Evolutionary conservation across 2,797 vertebrate genomes (phyloP).

Genomic region (Ispidina picta): DNA sequence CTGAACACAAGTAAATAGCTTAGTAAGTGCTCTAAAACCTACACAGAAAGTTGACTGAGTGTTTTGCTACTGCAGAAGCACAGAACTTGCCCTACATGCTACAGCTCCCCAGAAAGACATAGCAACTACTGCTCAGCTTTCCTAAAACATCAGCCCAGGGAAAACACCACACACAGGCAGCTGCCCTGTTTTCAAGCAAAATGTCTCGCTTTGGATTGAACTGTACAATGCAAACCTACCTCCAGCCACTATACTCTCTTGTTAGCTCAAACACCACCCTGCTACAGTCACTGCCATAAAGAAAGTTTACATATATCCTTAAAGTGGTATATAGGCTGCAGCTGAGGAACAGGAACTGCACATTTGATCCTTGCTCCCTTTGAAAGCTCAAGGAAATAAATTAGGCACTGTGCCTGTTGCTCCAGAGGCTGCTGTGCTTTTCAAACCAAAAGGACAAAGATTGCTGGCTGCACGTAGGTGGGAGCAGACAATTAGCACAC

Average conservation of each 20-base stretch:
- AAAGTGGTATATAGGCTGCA: not conserved
- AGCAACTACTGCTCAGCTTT: not conserved
- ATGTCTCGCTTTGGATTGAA: accelerated
- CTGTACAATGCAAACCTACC: not conserved
- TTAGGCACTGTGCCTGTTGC: not conserved
- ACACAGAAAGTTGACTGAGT: not conserved
- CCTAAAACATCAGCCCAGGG: not conserved
- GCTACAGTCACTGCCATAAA: not conserved
- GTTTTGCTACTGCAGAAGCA: not conserved
- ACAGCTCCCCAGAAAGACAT: not conserved
- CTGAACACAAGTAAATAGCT: not conserved
- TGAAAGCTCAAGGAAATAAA: not conserved
- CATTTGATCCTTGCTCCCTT: not conserved
- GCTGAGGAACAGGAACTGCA: not conserved
- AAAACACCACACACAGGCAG: not conserved
- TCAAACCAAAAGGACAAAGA: not conserved
- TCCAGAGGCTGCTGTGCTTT: not conserved
- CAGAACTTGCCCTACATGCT: not conserved
- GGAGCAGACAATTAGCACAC: not conserved
- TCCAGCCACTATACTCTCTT: not conserved
- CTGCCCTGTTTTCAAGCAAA: not conserved
- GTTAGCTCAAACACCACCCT: not conserved
- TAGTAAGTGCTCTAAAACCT: not conserved
- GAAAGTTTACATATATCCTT: not conserved
- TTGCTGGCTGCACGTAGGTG: not conserved